Evolutionary conservation across 2,888 invertebrate genomes (phyloP), one percentile per base, ranked within the genome.

Genomic region (Formica aserva): DNA sequence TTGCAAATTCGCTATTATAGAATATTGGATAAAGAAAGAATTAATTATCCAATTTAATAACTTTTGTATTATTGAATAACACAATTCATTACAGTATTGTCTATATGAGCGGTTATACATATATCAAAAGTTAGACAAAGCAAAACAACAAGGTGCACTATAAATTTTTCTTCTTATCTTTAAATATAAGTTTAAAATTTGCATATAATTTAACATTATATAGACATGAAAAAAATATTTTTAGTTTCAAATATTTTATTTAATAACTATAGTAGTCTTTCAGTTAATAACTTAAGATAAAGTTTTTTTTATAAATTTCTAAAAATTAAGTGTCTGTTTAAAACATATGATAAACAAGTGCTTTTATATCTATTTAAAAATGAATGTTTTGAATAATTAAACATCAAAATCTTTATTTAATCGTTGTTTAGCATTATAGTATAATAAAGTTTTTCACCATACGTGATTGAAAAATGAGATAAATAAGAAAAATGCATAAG

Each of bases 11-110:
- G 3, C 3, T 4, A 78, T 55, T 60, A 22, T 6, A 78, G 32
- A 78, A 45, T 13, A 48, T 18, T 29, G 8, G 1, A 45, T 18
- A 72, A 48, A 78, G 26, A 5, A 69, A 66, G 9, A 18, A 77
- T 80, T 41, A 22, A 67, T 80, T 3, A 3, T 11, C 18, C 3
- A 41, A 60, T 78, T 60, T 15, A 71, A 60, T 35, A 22, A n/a
- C 9, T 67, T 52, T 52, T 52, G n/a, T 1, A n/a, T 52, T 52
- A 52, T 52, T 18, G n/a, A 52, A 52, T 52, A n/a, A 52, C 8
- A 8, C n/a, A n/a, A 52, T 52, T 52, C 3, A n/a, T 52, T 48
- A 48, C 13, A 13, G 15, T 45, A 13, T 45, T 45, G 4, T 45
- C 15, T 48, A 6, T 48, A 48, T 18, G 18, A 52, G 48, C 0